Base-by-base conservation (phyloP, 2,797 vertebrate genomes). In the Onychomys arenicola region DNA sequence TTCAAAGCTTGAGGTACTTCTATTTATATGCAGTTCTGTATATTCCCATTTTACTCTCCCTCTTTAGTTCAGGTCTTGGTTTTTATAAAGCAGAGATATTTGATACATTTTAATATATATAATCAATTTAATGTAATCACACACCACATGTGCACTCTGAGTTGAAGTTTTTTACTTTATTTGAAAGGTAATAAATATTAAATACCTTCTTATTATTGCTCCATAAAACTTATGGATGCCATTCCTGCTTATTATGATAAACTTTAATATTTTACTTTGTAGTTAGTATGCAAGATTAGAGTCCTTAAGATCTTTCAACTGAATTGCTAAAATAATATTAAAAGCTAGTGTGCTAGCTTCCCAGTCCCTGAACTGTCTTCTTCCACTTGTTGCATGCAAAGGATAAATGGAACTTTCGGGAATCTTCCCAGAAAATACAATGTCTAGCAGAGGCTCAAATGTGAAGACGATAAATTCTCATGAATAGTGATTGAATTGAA, bases 241-340 rank as follows among this genome's bases (percentile, higher is more conserved):
- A 29, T 4, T 80, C 4, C 23, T 84, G 61, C 89, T 95, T 93
- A 87, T 91, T 95, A 77, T 87, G 67, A 85, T 83, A 40, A 84
- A 90, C 77, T 78, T 96, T 85, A 94, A 67, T 34, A 46, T 94
- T 96, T 81, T 69, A 37, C 80, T 93, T 94, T 94, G 27, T 95
- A 4, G 2, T 90, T 95, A 78, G 46, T 67, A 81, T 27, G 23
- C 69, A 84, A 32, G 2, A 82, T 84, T 91, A 85, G 40, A 19
- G 11, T 75, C 83, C 12, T 75, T 84, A 76, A 85, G 9, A 10
- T 90, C 76, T 91, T 92, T 73, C 29, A 16, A 46, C 32, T 93
- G 76, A 52, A 78, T 6, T 85, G 63, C 29, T 91, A 81, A 94
- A 69, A 82, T 37, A 73, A 77, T 40, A 95, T 46, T 89, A 75